phyloP scores from a whole-genome alignment of 2,113 vertebrate species.

The Zapornia atra region DNA sequence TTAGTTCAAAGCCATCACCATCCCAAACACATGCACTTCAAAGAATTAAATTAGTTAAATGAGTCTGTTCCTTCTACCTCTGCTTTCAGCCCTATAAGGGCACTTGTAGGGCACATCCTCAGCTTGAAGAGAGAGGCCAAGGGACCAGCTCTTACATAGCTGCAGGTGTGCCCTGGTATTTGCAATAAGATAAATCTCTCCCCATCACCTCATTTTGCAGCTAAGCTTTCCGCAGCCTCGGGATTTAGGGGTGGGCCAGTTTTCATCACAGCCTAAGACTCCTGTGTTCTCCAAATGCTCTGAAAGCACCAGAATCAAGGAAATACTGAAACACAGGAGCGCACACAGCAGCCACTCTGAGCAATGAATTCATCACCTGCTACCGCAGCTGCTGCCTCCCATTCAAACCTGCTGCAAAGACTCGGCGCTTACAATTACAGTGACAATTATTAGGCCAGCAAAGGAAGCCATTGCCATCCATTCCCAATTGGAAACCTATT shows the following conservation, averaged over 20 bases:
- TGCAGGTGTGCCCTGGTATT: slow-evolving; percentile 20
- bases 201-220: slow-evolving; percentile 45
- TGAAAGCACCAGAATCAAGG: slow-evolving; percentile 48
- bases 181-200: slow-evolving; percentile 36
- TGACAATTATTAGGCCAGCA: slow-evolving; percentile 51
- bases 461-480: slow-evolving; percentile 51
- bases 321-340: background rate
- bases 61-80: background rate
- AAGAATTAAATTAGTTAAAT: background rate
- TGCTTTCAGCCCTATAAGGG: background rate
- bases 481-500: slow-evolving; percentile 59
- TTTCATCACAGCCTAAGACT: slow-evolving; percentile 46
- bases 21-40: background rate
- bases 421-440: slow-evolving; percentile 10
- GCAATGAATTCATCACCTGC: slow-evolving; percentile 66
- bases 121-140: background rate
- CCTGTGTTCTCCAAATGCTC: slow-evolving; percentile 38
- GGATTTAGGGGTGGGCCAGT: slow-evolving; percentile 33
- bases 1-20: background rate
- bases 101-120: background rate
- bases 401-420: slow-evolving; percentile 30
- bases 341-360: background rate
- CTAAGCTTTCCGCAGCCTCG: background rate
- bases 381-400: slow-evolving; percentile 46
- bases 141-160: background rate